Percentiles rank a stretch among this genome's conserved stretches.
phyloP scores from a whole-genome alignment of 2,113 vertebrate genomes.

The Nanorana parkeri region DNA sequence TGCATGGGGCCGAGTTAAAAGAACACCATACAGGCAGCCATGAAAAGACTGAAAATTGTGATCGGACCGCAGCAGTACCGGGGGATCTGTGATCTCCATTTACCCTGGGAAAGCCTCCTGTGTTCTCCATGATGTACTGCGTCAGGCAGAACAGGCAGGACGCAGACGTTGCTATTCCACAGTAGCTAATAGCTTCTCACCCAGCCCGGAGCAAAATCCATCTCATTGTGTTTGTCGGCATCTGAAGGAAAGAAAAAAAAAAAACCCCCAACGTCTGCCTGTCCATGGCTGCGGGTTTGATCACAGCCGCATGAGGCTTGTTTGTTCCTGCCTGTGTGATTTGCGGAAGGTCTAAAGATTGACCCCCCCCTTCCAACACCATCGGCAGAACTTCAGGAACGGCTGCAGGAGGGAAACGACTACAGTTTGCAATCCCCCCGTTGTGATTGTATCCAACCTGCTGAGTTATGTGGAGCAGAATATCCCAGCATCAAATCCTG shows the following conservation, averaged over 20 bases:
- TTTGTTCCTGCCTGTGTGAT: slow-evolving; percentile 39
- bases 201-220: slow-evolving; percentile 46
- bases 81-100: slow-evolving; percentile 53
- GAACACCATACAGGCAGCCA: slow-evolving; percentile 40
- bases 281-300: slow-evolving; percentile 33
- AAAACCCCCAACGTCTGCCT: slow-evolving; percentile 31
- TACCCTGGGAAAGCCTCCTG: slow-evolving; percentile 49
- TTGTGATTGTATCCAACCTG: background rate
- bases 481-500: no score
- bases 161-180: background rate
- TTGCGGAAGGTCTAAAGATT: background rate
- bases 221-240: slow-evolving; percentile 31
- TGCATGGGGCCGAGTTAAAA: slow-evolving; percentile 48
- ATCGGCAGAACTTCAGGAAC: background rate
- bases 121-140: slow-evolving; percentile 26
- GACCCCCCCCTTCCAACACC: background rate
- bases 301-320: slow-evolving; percentile 27
- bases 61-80: slow-evolving; percentile 41
- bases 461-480: no score
- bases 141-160: background rate
- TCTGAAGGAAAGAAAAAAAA: slow-evolving; percentile 18
- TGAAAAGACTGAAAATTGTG: slow-evolving; percentile 51
- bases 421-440: background rate
- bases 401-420: background rate
- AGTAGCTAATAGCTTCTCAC: slow-evolving; percentile 48